Base-by-base conservation (phyloP, 2,113 vertebrate genomes). In the Coptodon bakossiorum region DNA sequence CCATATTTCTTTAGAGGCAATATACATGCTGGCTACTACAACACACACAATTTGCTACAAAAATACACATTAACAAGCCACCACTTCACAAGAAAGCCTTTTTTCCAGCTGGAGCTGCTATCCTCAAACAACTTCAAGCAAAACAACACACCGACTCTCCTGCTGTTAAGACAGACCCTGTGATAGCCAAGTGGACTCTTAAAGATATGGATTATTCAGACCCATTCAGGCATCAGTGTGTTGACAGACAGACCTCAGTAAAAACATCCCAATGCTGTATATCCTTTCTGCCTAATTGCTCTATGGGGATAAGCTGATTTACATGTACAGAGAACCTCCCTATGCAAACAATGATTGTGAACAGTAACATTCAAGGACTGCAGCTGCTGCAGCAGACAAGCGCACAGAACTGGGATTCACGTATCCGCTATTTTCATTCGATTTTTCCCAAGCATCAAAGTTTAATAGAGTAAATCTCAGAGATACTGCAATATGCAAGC, bases 121-220 rank as follows among this genome's bases (percentile, higher is more conserved):
- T 89, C 82, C 52, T 61, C 50, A 78, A 52, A 52, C 27, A 63
- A 34, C 29, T 34, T 63, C 9, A 31, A 34, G 31, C 80, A 86
- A 83, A 85, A 90, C 40, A 89, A 91, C 88, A 90, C 53, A 40
- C 36, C 63, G 16, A 80, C 7, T 12, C 83, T 61, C 87, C 52
- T 38, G 86, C 79, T 88, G 79, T 36, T 84, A 87, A 78, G 90
- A 82, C 79, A 31, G 83, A 86, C 86, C 81, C 16, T 2, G 71
- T 82, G 83, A 45, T 2, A n/a, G 79, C 85, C 79, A 66, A 73
- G 71, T 57, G 48, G 27, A 73, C 76, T 82, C 52, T 68, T 1
- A 66, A 53, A 91, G 53, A 81, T 88, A 90, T 7, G 31, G 61
- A 34, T 84, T 79, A 81, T 85, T 89, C 81, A 89, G 14, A 71